Conservation (phyloP, 2,113 vertebrate genomes). For the Strix uralensis region DNA sequence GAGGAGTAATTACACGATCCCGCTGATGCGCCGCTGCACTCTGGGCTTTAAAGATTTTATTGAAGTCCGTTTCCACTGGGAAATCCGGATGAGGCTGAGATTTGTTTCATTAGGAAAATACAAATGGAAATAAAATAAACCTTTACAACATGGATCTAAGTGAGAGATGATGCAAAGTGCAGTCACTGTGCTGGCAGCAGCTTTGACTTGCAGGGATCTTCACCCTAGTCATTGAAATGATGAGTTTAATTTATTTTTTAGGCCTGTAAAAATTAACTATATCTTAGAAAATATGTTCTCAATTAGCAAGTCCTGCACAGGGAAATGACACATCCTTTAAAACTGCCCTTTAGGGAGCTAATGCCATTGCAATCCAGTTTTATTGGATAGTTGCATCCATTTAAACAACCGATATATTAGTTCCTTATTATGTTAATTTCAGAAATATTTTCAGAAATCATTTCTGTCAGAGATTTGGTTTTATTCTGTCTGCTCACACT, state of each 20-base stretch:
- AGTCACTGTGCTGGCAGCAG: not conserved
- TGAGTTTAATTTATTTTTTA: not conserved
- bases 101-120: not conserved
- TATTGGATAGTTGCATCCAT: not conserved
- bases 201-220: not conserved
- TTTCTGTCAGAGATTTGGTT: not conserved
- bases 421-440: not conserved
- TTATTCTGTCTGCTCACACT: not conserved
- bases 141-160: accelerated
- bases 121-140: not conserved
- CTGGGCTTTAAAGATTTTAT: not conserved
- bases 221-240: not conserved
- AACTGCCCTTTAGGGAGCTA: not conserved
- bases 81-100: not conserved
- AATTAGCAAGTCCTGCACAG: not conserved
- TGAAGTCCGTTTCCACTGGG: not conserved
- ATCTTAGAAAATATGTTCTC: not conserved
- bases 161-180: accelerated
- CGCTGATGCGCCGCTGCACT: accelerated
- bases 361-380: not conserved
- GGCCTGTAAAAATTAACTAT: not conserved
- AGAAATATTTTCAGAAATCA: not conserved
- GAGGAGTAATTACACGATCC: accelerated
- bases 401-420: not conserved
- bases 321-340: not conserved